These are phyloP conservation scores for Ptychobarbus kaznakovi DNA, from an alignment of 2,797 vertebrate species.

Conservation along the genomic window DNA sequence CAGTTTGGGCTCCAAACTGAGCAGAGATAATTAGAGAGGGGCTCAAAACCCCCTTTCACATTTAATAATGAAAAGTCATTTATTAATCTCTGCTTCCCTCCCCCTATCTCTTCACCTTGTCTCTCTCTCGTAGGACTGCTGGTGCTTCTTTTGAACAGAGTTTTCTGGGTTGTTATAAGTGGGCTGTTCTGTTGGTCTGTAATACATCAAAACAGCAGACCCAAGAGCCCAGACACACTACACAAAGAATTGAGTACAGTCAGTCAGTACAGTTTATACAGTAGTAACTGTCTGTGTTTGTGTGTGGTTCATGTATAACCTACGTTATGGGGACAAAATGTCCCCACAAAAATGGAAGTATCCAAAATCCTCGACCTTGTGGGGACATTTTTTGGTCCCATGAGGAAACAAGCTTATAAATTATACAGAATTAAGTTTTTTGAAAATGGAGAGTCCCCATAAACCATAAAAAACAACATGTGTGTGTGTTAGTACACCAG, in stretches of 20 bases:
- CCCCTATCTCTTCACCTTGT: not conserved
- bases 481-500: not conserved
- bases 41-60: constrained; percentile 40
- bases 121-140: constrained; percentile 11
- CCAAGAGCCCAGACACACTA: not conserved
- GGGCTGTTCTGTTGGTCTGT: constrained; percentile 35
- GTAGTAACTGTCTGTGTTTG: not conserved
- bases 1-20: constrained; percentile 49
- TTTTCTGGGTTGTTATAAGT: constrained; percentile 21
- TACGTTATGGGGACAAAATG: not conserved
- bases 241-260: not conserved
- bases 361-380: no score
- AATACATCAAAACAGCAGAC: not conserved
- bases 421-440: no score
- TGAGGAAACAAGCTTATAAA: no score
- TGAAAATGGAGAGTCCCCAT: no score
- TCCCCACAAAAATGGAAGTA: no score
- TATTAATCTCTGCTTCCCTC: constrained; percentile 43
- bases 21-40: constrained; percentile 52
- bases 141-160: constrained; percentile 25
- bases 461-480: no score
- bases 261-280: not conserved
- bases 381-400: not conserved
- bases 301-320: no score
- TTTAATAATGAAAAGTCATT: constrained; percentile 56